These are phyloP conservation scores for Tetramorium parvispinum DNA, from an alignment of 1,140 invertebrate genomes.

Conservation along the genomic window DNA sequence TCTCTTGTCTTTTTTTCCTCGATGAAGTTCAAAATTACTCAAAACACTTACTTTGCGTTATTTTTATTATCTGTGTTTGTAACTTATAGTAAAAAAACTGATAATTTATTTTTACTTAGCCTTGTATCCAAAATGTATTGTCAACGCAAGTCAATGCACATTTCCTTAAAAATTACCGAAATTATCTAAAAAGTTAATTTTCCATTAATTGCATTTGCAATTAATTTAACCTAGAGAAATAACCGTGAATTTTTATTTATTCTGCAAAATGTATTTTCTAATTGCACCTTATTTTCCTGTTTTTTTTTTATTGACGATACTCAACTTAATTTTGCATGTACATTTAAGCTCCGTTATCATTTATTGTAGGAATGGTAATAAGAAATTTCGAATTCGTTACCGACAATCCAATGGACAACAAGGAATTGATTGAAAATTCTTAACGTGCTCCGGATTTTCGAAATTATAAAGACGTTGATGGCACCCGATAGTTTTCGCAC, in stretches of 20 bases:
- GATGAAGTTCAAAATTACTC: background rate
- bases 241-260: background rate
- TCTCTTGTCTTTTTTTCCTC: background rate
- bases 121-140: too few species aligned
- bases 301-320: background rate
- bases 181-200: too few species aligned
- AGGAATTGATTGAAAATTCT: background rate
- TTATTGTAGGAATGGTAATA: background rate
- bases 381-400: background rate
- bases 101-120: too few species aligned
- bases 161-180: background rate
- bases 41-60: background rate
- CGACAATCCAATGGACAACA: background rate
- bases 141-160: too few species aligned
- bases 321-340: background rate
- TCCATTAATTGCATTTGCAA: background rate
- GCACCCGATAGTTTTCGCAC: background rate
- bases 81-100: too few species aligned
- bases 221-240: background rate
- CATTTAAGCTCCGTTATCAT: background rate
- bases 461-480: slow-evolving; percentile 2
- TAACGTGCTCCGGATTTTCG: background rate
- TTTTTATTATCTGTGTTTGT: background rate
- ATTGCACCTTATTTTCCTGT: background rate
- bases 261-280: background rate